A percentile compares a stretch with the other conserved stretches of the same genome.
Conservation (phyloP, 2,113 vertebrate species). For the Climacteris rufus region DNA sequence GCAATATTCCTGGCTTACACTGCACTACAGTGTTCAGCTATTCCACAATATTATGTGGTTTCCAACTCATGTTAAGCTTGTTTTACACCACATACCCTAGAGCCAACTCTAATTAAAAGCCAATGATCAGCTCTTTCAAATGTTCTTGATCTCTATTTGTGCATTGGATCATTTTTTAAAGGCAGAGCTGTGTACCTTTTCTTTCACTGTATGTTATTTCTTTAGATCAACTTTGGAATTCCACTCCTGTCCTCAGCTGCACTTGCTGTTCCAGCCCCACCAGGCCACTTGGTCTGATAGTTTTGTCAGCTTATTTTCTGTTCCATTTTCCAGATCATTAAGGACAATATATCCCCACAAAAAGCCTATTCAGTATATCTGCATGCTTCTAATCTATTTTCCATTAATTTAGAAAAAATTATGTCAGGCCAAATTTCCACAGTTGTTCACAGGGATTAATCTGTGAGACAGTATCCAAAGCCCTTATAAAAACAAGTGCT, state of each 20-base stretch:
- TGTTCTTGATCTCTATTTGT: background rate
- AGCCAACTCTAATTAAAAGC: background rate
- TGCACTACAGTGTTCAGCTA: background rate
- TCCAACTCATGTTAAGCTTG: background rate
- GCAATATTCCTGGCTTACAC: background rate
- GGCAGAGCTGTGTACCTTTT: background rate
- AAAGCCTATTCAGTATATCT: background rate
- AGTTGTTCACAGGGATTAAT: background rate
- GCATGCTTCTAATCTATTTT: background rate
- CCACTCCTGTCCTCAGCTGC: background rate
- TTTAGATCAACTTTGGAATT: background rate
- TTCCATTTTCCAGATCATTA: background rate
- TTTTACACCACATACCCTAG: background rate
- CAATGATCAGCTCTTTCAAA: background rate
- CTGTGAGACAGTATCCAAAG: background rate
- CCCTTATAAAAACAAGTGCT: background rate
- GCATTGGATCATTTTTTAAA: background rate
- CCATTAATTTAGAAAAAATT: background rate
- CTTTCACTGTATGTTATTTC: background rate
- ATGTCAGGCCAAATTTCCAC: background rate
- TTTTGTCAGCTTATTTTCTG: background rate
- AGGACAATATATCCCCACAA: background rate
- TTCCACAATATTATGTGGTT: background rate
- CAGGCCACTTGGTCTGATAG: background rate
- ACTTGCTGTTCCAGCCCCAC: background rate